Evolutionary conservation across 2,888 invertebrate genomes (phyloP), one percentile per base, ranked within the genome.

Genomic region (Darwinula stevensoni): DNA sequence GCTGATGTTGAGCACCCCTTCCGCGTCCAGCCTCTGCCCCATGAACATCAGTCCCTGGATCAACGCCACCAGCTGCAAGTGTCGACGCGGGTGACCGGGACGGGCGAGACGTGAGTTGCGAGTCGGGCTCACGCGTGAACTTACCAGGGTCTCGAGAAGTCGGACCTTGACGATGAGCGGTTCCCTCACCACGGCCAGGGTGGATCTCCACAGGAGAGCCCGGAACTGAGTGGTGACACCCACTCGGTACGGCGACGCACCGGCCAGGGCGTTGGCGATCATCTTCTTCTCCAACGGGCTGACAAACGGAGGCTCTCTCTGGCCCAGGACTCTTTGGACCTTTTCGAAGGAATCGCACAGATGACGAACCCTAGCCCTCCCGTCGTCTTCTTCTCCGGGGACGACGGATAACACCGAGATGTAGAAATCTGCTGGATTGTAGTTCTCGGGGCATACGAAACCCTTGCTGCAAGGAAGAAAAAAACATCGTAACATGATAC

Each of bases 391-490:
- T 11, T 67, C 59, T 1, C 71, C 74, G 0, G 84, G 84, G 2
- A 72, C 65, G 2, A 86, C 67, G 0, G 86, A 80, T 39, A 88
- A 51, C 2, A 76, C 63, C 47, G 84, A 74, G 31, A 91, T 72
- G 51, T 73, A 86, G 51, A 75, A 80, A 52, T 91, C 88, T 0
- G 84, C 84, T 3, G 86, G n/a, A n/a, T n/a, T n/a, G n/a, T n/a
- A n/a, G n/a, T n/a, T n/a, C n/a, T n/a, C n/a, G n/a, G n/a, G n/a
- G n/a, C n/a, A n/a, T n/a, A n/a, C n/a, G n/a, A n/a, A n/a, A n/a
- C n/a, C n/a, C n/a, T n/a, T n/a, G n/a, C n/a, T n/a, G n/a, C n/a
- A n/a, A n/a, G n/a, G n/a, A n/a, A n/a, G n/a, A n/a, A n/a, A n/a
- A n/a, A n/a, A n/a, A n/a, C n/a, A n/a, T n/a, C n/a, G n/a, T n/a